These are phyloP conservation scores for Triplophysa rosa DNA, from an alignment of 2,113 vertebrate genomes.

Conservation along the genomic window DNA sequence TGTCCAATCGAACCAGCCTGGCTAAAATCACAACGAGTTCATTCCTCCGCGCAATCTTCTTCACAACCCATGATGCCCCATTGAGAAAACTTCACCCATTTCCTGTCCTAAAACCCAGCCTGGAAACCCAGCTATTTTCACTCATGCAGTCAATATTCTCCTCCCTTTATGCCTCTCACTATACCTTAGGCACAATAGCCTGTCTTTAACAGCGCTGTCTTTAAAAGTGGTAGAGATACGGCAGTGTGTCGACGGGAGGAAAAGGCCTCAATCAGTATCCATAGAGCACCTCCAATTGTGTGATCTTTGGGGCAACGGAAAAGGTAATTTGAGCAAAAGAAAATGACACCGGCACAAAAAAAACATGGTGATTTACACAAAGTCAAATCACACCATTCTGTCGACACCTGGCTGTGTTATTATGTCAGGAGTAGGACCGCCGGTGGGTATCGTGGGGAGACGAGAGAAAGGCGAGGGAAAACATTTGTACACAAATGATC, in stretches of 20 bases:
- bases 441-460: slow-evolving; percentile 50
- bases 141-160: slow-evolving; percentile 47
- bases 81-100: slow-evolving; percentile 38
- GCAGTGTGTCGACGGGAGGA: slow-evolving; percentile 45
- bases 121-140: slow-evolving; percentile 24
- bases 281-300: slow-evolving; percentile 72
- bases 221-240: slow-evolving; percentile 50
- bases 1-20: background rate
- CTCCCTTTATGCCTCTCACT: slow-evolving; percentile 54
- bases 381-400: slow-evolving; percentile 76
- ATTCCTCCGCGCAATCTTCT: background rate
- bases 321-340: slow-evolving; percentile 78
- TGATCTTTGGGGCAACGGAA: slow-evolving; percentile 68
- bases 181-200: slow-evolving; percentile 57
- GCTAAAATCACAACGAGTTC: background rate
- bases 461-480: slow-evolving; percentile 61
- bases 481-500: slow-evolving; percentile 55
- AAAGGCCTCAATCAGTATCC: slow-evolving; percentile 77
- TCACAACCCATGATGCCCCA: background rate
- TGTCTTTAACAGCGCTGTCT: slow-evolving; percentile 46
- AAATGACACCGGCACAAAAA: slow-evolving; percentile 70
- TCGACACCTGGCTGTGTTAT: slow-evolving; percentile 78
- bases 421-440: slow-evolving; percentile 74
- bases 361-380: slow-evolving; percentile 77
- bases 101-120: slow-evolving; percentile 22